Percentiles rank a stretch among this genome's conserved stretches.
Conservation (phyloP, 1,140 invertebrate genomes). For the Oncopodura yosiiana region DNA sequence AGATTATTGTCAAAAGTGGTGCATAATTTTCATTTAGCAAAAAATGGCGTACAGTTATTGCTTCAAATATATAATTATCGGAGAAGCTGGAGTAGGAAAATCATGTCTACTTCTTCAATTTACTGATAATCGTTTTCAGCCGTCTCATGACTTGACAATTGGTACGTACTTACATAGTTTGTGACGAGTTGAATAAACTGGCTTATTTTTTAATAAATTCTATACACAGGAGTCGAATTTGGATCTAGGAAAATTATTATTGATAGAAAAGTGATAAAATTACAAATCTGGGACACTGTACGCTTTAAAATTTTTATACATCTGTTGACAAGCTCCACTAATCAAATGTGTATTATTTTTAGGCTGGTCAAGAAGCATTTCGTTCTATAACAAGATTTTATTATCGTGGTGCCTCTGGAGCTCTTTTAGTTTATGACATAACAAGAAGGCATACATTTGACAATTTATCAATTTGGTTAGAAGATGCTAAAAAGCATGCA, state of each 20-base stretch:
- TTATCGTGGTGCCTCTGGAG: constrained; percentile 95
- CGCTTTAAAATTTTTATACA: constrained; percentile 33
- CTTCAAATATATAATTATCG: constrained; percentile 99
- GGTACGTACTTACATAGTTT: too few species aligned
- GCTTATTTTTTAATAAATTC: neutral
- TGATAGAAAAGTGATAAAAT: constrained; percentile 95
- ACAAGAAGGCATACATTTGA: constrained; percentile 97
- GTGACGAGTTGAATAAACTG: too few species aligned
- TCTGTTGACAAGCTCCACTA: neutral
- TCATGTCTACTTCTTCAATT: constrained; percentile 97
- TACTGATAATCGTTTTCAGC: constrained; percentile 98
- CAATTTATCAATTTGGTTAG: constrained; percentile 96
- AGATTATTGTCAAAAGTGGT: too few species aligned
- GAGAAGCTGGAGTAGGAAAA: constrained; percentile 98
- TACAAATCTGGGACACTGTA: constrained; percentile 91
- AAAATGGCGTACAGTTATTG: constrained; percentile 97
- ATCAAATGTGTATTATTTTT: constrained; percentile 10
- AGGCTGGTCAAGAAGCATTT: constrained; percentile 96
- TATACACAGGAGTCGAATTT: constrained; percentile 80
- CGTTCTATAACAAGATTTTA: constrained; percentile 97
- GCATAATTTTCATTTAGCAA: too few species aligned
- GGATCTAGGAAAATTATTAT: constrained; percentile 99
- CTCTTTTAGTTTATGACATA: constrained; percentile 94
- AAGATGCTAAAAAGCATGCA: constrained; percentile 97
- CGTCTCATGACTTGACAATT: constrained; percentile 99